These are phyloP conservation scores for Amaurobius ferox DNA, from an alignment of 2,888 invertebrate species.

Conservation along the genomic window DNA sequence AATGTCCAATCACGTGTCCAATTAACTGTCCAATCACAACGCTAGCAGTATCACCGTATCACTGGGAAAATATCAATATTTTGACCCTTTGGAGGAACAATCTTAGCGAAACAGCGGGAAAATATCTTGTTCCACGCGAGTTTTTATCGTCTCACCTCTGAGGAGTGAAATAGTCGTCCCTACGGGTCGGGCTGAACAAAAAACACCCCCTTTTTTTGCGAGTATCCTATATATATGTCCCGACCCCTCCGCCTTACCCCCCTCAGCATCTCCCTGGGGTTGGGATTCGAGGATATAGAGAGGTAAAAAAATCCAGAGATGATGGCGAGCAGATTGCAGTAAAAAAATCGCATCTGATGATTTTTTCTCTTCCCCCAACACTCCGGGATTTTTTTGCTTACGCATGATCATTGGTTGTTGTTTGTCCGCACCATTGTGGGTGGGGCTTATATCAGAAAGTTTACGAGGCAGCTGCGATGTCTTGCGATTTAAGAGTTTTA, in stretches of 20 bases:
- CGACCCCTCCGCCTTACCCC: constrained; percentile 45
- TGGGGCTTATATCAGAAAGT: constrained; percentile 45
- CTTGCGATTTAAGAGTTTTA: constrained; percentile 1
- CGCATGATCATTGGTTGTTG: constrained; percentile 43
- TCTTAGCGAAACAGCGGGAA: neutral
- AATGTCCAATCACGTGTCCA: no score
- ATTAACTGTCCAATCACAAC: no score
- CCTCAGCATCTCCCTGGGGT: constrained; percentile 43
- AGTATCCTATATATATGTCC: constrained; percentile 59
- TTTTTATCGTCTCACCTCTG: neutral
- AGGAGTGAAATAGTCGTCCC: constrained; percentile 7
- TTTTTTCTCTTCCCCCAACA: neutral
- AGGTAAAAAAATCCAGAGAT: constrained; percentile 49
- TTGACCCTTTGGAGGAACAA: constrained; percentile 6
- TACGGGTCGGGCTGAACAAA: constrained; percentile 57
- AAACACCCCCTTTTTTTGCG: constrained; percentile 63
- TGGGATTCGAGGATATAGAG: constrained; percentile 67
- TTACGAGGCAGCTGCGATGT: constrained; percentile 2
- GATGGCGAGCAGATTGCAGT: constrained; percentile 25
- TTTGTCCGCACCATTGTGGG: constrained; percentile 42
- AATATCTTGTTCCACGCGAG: neutral
- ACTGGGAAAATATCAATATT: neutral
- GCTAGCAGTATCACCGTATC: neutral
- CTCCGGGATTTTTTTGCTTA: constrained; percentile 42
- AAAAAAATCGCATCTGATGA: constrained; percentile 53